Evolutionary conservation across 2,888 invertebrate species (phyloP).

Genomic region (Norana najaformis): DNA sequence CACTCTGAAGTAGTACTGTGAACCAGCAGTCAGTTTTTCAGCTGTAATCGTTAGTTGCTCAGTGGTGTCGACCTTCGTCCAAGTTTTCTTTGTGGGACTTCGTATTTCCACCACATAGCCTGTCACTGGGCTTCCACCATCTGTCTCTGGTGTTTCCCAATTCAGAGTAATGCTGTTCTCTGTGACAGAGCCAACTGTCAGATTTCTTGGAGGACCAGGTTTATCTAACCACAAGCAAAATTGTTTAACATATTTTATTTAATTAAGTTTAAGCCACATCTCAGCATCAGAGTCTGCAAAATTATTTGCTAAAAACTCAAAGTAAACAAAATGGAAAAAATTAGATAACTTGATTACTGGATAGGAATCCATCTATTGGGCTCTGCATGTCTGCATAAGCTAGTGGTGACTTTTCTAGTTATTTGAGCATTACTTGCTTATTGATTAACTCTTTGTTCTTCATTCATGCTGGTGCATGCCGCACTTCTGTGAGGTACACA

Average conservation of each 20-base stretch:
- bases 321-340: too few species aligned
- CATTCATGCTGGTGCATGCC: too few species aligned
- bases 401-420: too few species aligned
- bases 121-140: conserved; percentile 43
- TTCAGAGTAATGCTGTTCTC: conserved; percentile 52
- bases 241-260: not conserved
- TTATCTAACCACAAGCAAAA: conserved; percentile 42
- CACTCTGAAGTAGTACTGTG: conserved; percentile 39
- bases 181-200: conserved; percentile 41
- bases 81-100: conserved; percentile 34
- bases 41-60: conserved; percentile 33
- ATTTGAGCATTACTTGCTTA: too few species aligned
- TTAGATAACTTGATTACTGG: too few species aligned
- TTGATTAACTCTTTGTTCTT: too few species aligned
- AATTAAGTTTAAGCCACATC: too few species aligned
- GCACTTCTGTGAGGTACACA: too few species aligned
- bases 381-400: too few species aligned
- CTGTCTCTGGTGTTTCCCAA: conserved; percentile 41
- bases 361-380: too few species aligned
- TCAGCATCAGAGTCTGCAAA: too few species aligned
- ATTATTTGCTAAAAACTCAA: too few species aligned
- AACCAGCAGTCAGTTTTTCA: conserved; percentile 37
- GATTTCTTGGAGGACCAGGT: conserved; percentile 47
- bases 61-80: conserved; percentile 32
- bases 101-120: conserved; percentile 48